These are phyloP conservation scores for Laticauda colubrina DNA, from an alignment of 2,113 vertebrate genomes.

Conservation along the genomic window DNA sequence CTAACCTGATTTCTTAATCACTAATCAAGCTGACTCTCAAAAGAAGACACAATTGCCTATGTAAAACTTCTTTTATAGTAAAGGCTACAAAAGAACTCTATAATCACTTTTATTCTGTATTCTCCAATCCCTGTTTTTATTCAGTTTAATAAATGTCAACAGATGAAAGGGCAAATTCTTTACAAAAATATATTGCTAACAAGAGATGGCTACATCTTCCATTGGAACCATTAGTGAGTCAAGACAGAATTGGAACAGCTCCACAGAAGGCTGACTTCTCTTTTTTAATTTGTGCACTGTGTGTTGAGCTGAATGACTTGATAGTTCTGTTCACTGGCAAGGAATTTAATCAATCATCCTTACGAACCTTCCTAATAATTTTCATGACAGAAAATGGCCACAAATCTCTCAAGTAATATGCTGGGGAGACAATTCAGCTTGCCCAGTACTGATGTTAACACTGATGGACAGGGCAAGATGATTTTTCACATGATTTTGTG, in stretches of 20 bases:
- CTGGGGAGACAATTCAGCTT: not conserved
- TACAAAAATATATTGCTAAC: not conserved
- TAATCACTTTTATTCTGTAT: conserved; percentile 19
- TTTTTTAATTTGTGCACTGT: not conserved
- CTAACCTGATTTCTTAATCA: not conserved
- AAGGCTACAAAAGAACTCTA: conserved; percentile 21
- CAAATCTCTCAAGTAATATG: not conserved
- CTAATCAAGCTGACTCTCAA: not conserved
- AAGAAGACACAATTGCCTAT: not conserved
- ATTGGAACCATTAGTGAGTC: not conserved
- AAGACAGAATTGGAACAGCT: not conserved
- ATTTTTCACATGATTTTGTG: not conserved
- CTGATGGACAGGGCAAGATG: conserved; percentile 14
- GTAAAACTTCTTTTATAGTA: not conserved
- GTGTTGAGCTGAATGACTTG: conserved; percentile 2
- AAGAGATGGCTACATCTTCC: conserved; percentile 21
- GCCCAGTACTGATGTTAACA: conserved; percentile 8
- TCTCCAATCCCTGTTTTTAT: conserved; percentile 14
- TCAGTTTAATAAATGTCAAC: not conserved
- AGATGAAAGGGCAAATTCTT: not conserved
- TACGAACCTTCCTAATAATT: not conserved
- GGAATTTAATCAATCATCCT: conserved; percentile 8
- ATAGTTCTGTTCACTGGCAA: not conserved
- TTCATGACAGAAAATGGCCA: conserved; percentile 23
- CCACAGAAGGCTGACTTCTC: conserved; percentile 31